Base-by-base conservation (phyloP, 2,797 vertebrate species). In the Acanthurus leucopareius region DNA sequence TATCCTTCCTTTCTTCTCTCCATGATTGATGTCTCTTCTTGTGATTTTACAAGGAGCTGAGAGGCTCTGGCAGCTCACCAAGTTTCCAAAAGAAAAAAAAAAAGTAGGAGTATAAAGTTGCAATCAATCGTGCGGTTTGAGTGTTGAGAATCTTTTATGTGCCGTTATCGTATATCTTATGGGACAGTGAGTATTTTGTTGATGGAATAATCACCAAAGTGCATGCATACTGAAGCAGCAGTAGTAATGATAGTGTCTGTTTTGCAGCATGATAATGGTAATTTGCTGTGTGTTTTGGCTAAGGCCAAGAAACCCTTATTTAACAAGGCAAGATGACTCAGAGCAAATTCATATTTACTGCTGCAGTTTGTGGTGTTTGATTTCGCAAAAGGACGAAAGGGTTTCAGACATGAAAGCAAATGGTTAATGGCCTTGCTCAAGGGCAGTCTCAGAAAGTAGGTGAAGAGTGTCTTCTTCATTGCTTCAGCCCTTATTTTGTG, bases 271-370 rank as follows among this genome's bases (percentile, higher is more conserved):
- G 61, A 89, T 92, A 83, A 86, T 83, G 82, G 86, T 90, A 76
- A 91, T 91, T 91, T 88, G 80, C 77, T 44, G 61, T 77, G 75
- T 89, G 88, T 92, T 86, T 85, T 92, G 89, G 80, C 86, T 89
- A 56, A 84, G 77, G 67, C 77, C 42, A 45, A 88, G 82, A 71
- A 75, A 74, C 73, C 72, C 54, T 69, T 70, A 88, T 85, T 90
- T 75, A 80, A 79, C 77, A 75, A 79, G 38, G 40, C 32, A 2
- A 70, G 84, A 88, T 89, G 87, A 89, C 83, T 80, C 53, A 87
- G 75, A 81, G 82, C 75, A 85, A 84, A 84, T 90, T 90, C 69
- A 65, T 88, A 87, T 88, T 90, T 90, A 83, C 83, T 72, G 68
- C 61, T 38, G 10, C 54, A 60, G 58, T 16, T 64, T 0, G 1